Evolutionary conservation across 2,888 invertebrate genomes (phyloP).

Genomic region (Chloroclystis v-ata): DNA sequence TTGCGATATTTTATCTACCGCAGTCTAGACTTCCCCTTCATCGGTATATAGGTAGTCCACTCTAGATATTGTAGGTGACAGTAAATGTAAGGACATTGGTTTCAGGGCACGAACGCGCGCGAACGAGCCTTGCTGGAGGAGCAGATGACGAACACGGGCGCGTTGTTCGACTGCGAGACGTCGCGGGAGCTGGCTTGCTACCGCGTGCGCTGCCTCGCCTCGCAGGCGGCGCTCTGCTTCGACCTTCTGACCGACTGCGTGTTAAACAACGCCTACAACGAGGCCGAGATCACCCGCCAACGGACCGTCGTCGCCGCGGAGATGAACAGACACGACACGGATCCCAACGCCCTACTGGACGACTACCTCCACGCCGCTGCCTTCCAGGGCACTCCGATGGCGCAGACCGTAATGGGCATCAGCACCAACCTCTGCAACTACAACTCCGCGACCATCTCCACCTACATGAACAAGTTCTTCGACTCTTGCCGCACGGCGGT

Average conservation of each 20-base stretch:
- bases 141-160: constrained; percentile 96
- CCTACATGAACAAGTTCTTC: constrained; percentile 23
- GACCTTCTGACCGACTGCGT: background rate
- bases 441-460: constrained; percentile 46
- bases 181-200: constrained; percentile 97
- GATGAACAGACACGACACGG: constrained; percentile 48
- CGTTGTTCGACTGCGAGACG: constrained; percentile 96
- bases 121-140: constrained; percentile 90
- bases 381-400: constrained; percentile 68
- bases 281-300: background rate
- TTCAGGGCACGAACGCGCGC: constrained; percentile 82
- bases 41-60: too few species aligned
- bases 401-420: constrained; percentile 77
- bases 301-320: constrained; percentile 30
- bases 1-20: background rate
- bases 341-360: constrained; percentile 54
- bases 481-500: constrained; percentile 93
- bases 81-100: too few species aligned
- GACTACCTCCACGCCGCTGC: constrained; percentile 71
- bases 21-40: background rate
- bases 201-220: constrained; percentile 91
- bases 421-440: constrained; percentile 79
- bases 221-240: background rate
- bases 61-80: too few species aligned
- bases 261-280: background rate